Conservation (phyloP, 2,888 invertebrate species). For the Idaea dimidiata region DNA sequence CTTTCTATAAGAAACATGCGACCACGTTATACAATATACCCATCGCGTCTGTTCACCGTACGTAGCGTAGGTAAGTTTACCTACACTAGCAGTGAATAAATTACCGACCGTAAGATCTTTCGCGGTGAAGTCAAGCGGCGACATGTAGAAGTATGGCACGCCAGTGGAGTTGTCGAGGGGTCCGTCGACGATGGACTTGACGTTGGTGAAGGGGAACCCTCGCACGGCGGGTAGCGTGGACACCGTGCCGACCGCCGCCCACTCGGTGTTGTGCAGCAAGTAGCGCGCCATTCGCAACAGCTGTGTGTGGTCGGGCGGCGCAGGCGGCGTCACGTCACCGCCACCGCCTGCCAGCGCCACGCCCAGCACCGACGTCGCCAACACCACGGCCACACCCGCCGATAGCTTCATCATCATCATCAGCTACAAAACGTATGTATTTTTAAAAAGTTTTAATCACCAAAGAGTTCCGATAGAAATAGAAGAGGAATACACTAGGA, state of each 20-base stretch:
- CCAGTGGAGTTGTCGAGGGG: slow-evolving; percentile 84
- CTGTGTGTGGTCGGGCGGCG: slow-evolving; percentile 83
- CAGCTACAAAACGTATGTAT: too few species aligned
- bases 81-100: too few species aligned
- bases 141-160: slow-evolving; percentile 87
- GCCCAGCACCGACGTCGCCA: slow-evolving; percentile 13
- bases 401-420: neutral
- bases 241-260: slow-evolving; percentile 86
- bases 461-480: too few species aligned
- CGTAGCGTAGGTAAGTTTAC: neutral
- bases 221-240: slow-evolving; percentile 81
- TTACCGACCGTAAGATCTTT: slow-evolving; percentile 84
- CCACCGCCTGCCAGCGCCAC: slow-evolving; percentile 17
- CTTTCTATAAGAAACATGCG: slow-evolving; percentile 65
- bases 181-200: slow-evolving; percentile 87
- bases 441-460: too few species aligned
- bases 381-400: slow-evolving; percentile 3
- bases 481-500: too few species aligned
- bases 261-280: slow-evolving; percentile 85
- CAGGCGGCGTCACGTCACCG: slow-evolving; percentile 29
- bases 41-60: neutral
- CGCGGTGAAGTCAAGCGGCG: slow-evolving; percentile 85
- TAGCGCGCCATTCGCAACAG: slow-evolving; percentile 86
- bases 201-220: slow-evolving; percentile 85
- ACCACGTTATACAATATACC: neutral